Evolutionary conservation across 2,113 vertebrate species (phyloP).

Genomic region (Carollia perspicillata): DNA sequence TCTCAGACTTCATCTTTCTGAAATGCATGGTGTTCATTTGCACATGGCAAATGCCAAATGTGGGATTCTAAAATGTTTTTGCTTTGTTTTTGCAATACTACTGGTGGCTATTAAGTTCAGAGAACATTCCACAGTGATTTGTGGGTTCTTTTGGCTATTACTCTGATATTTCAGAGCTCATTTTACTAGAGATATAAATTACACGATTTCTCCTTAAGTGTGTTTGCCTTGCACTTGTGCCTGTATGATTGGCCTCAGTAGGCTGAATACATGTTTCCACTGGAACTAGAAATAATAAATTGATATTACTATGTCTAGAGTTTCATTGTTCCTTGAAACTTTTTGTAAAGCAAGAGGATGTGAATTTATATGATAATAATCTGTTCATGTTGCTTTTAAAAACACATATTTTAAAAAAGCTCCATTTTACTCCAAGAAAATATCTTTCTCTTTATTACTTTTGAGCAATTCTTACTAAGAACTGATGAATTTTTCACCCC

Average conservation of each 20-base stretch:
- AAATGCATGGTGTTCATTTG: not conserved
- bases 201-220: constrained; percentile 36
- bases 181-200: constrained; percentile 39
- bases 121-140: not conserved
- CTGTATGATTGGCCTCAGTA: constrained; percentile 40
- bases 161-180: constrained; percentile 28
- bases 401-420: not conserved
- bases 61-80: constrained; percentile 20
- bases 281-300: constrained; percentile 59
- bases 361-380: constrained; percentile 38
- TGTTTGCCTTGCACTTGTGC: constrained; percentile 48
- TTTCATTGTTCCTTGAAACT: constrained; percentile 39
- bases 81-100: constrained; percentile 18
- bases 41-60: not conserved
- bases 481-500: not conserved
- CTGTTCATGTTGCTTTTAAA: constrained; percentile 24
- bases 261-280: constrained; percentile 54
- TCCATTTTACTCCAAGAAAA: not conserved
- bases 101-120: not conserved
- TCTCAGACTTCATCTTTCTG: constrained; percentile 23
- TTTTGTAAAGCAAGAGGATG: constrained; percentile 38
- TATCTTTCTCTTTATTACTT: not conserved
- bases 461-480: not conserved
- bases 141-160: not conserved
- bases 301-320: constrained; percentile 25